phyloP scores from a whole-genome alignment of 2,113 vertebrate genomes.

The Rhinolophus sinicus region DNA sequence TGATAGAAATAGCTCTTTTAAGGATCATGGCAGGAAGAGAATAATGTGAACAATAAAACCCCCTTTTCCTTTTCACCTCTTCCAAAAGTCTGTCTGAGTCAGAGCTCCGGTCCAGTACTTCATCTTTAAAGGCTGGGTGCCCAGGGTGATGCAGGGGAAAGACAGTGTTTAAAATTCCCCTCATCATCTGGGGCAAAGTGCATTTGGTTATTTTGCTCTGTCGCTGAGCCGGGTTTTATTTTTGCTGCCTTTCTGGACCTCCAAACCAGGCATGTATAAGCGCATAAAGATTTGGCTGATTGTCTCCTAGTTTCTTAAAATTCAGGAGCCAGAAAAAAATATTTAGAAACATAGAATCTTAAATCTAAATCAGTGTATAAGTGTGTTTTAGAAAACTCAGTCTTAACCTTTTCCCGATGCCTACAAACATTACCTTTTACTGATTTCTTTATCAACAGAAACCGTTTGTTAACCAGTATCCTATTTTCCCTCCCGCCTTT shows the following conservation, averaged over 20 bases:
- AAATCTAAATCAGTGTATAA: not conserved
- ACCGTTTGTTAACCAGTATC: not conserved
- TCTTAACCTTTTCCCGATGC: not conserved
- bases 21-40: not conserved
- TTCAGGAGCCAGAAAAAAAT: not conserved
- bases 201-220: not conserved
- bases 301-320: not conserved
- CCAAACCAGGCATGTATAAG: not conserved
- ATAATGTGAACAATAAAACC: constrained; percentile 4
- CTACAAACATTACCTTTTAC: not conserved
- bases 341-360: not conserved
- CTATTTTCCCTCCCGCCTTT: not conserved
- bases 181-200: not conserved
- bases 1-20: not conserved
- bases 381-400: not conserved
- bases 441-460: constrained; percentile 6
- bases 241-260: not conserved
- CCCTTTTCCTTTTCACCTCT: constrained; percentile 15
- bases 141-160: not conserved
- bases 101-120: not conserved
- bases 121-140: not conserved
- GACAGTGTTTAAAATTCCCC: constrained; percentile 19
- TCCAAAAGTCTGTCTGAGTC: not conserved
- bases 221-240: not conserved
- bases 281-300: not conserved